Conservation (phyloP, 2,888 invertebrate genomes). For the Synanthedon andrenaeformis region DNA sequence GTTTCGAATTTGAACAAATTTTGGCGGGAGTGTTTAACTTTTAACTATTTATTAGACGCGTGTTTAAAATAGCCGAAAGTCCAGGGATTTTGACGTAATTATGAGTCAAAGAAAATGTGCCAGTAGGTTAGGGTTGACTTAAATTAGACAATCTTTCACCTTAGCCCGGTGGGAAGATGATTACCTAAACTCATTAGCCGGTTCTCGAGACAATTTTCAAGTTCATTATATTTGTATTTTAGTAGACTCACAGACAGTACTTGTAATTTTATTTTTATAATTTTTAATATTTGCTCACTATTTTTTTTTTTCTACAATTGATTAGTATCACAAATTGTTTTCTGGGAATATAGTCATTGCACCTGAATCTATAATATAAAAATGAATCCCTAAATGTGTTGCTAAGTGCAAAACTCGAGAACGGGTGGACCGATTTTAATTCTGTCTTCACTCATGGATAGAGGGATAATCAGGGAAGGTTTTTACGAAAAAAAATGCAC, state of each 20-base stretch:
- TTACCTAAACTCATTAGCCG: slow-evolving; percentile 8
- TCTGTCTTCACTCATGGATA: too few species aligned
- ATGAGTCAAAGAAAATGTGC: slow-evolving; percentile 42
- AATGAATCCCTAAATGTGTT: too few species aligned
- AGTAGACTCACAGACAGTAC: background rate
- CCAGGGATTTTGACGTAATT: slow-evolving; percentile 34
- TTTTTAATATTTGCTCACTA: too few species aligned
- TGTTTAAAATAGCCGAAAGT: slow-evolving; percentile 40
- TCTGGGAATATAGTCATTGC: too few species aligned
- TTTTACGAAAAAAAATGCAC: too few species aligned
- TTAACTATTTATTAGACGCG: slow-evolving; percentile 14
- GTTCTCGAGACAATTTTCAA: slow-evolving; percentile 6
- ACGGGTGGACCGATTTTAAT: too few species aligned
- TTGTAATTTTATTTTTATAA: background rate
- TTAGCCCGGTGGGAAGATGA: slow-evolving; percentile 34
- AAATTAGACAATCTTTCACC: slow-evolving; percentile 45
- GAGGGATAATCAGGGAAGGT: too few species aligned
- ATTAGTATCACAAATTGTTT: too few species aligned
- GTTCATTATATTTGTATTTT: slow-evolving; percentile 4
- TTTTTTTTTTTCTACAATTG: too few species aligned
- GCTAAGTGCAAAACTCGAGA: too few species aligned
- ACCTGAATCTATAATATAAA: too few species aligned
- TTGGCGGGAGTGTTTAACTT: slow-evolving; percentile 32
- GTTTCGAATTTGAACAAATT: slow-evolving; percentile 6
- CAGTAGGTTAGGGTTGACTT: slow-evolving; percentile 62